Conservation (phyloP, 2,113 vertebrate genomes). For the Syngnathus typhle region DNA sequence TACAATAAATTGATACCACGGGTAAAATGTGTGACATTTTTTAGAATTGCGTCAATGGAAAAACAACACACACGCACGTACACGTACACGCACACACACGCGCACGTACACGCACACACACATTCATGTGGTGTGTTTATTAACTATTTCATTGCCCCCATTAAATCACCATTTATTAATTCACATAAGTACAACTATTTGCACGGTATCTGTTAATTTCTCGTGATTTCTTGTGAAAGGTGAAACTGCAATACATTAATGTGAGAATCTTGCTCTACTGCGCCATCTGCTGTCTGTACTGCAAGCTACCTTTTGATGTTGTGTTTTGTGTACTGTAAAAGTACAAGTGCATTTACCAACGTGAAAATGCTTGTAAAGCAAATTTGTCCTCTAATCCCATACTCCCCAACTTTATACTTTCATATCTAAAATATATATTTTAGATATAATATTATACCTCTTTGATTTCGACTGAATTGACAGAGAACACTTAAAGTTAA, state of each 20-base stretch:
- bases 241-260: not conserved
- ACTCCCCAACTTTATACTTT: not conserved
- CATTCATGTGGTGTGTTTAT: no score
- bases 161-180: no score
- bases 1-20: not conserved
- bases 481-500: not conserved
- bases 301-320: no score
- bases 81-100: not conserved
- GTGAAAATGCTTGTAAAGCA: not conserved
- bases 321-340: not conserved
- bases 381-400: not conserved
- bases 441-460: not conserved
- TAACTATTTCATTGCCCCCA: no score
- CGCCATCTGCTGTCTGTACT: slow-evolving; percentile 43
- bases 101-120: not conserved
- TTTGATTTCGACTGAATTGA: not conserved
- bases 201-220: no score
- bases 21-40: not conserved
- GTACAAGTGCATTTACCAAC: not conserved
- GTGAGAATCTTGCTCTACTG: slow-evolving; percentile 40
- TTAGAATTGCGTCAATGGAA: not conserved
- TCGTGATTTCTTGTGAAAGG: not conserved
- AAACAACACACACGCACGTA: not conserved
- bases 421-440: not conserved
- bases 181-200: not conserved